Base-by-base conservation (phyloP, 2,888 invertebrate species). In the Drosophila algonquin region DNA sequence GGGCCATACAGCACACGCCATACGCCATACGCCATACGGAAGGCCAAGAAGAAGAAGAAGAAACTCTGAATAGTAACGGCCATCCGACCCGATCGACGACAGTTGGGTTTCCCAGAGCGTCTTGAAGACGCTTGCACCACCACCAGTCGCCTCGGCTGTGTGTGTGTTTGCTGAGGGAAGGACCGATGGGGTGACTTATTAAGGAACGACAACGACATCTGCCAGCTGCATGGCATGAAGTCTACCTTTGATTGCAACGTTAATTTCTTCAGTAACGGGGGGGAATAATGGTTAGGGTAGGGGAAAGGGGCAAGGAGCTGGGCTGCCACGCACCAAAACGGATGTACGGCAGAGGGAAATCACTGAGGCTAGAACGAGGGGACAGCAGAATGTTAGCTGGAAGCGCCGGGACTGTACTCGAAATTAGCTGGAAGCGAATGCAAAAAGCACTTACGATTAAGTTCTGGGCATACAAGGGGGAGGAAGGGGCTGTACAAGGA, bases 71-170 rank as follows among this genome's bases (percentile, higher is more conserved):
- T 71, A 30, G 78, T 74, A 88, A 88, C 86, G 83, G 86, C 73
- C 63, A 59, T 50, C 60, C 54, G 24, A 24, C 47, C 58, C 54
- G 55, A 53, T 59, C 63, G 60, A 74, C 77, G 80, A 85, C 82
- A 82, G 88, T 83, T 86, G 86, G 67, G 67, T 79, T 84, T 84
- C 89, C 89, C 83, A 86, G 73, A 84, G 83, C 83, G 89, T 84
- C 83, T 84, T 84, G 12, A 88, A 84, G 83, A 88, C 88, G 88
- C 50, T 58, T 67, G 27, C 14, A 18, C 21, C 24, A 50, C 12
- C 40, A 40, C 40, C 32, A 40, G 14, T 40, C 7, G 40, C 14
- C 6, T 1, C 24, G 24, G 3, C 24, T 24, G 24, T 24, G 24
- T 24, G 24, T 40, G 40, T 40, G 40, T 40, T 40, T 8, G 46